Conservation (phyloP, 2,113 vertebrate species). For the Colistium nudipinnis region DNA sequence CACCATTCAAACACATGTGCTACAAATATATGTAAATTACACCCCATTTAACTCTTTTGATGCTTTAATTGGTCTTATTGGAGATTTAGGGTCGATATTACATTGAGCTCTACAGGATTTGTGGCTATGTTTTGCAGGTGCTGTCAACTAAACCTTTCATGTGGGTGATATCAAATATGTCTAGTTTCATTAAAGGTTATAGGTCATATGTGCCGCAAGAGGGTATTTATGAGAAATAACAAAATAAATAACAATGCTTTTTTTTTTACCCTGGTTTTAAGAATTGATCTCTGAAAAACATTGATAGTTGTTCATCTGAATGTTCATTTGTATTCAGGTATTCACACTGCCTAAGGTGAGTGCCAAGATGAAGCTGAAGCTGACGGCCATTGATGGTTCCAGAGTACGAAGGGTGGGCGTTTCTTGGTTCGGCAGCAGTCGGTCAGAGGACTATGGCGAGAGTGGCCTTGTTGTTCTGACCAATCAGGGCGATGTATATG, state of each 20-base stretch:
- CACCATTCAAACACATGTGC: too few relatives aligned
- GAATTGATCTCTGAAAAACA: too few relatives aligned
- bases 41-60: too few relatives aligned
- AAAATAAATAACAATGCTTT: too few relatives aligned
- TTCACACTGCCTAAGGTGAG: slow-evolving; percentile 96
- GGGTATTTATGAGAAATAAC: background rate
- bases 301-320: background rate
- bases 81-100: too few relatives aligned
- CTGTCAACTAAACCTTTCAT: too few relatives aligned
- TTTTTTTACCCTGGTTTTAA: background rate
- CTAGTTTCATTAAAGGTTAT: background rate
- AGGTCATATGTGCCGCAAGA: background rate
- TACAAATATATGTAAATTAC: too few relatives aligned
- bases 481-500: slow-evolving; percentile 95
- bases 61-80: too few relatives aligned
- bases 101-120: too few relatives aligned
- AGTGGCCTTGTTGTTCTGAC: slow-evolving; percentile 91
- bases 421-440: slow-evolving; percentile 89
- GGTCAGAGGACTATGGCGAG: slow-evolving; percentile 88
- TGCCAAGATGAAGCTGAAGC: slow-evolving; percentile 93
- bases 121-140: too few relatives aligned
- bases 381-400: slow-evolving; percentile 93
- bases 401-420: slow-evolving; percentile 89
- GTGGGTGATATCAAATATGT: too few relatives aligned
- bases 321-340: slow-evolving; percentile 77